These are phyloP conservation scores for Dicroscelio sp. DNA, from an alignment of 2,888 invertebrate species.

Conservation along the genomic window DNA sequence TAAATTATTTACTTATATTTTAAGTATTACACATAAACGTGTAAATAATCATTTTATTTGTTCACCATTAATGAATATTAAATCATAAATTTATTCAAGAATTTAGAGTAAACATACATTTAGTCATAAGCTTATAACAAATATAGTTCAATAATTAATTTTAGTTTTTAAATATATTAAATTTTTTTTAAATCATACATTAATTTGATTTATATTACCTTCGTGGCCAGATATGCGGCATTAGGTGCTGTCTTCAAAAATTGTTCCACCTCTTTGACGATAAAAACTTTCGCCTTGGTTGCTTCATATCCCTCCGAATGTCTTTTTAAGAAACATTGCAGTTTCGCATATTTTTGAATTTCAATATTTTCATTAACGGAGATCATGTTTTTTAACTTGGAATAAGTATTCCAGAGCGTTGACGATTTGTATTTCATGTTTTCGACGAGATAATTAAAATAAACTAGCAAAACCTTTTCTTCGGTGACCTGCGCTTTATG, in stretches of 20 bases:
- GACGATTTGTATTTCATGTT: slow-evolving; percentile 72
- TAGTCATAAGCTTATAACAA: background rate
- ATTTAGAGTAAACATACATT: no score
- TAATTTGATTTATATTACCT: slow-evolving; percentile 16
- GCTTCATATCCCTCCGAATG: slow-evolving; percentile 76
- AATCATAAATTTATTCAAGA: no score
- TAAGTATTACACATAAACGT: no score
- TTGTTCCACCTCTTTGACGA: background rate
- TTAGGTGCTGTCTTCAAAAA: slow-evolving; percentile 30
- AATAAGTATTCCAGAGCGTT: slow-evolving; percentile 80
- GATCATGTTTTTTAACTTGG: slow-evolving; percentile 81
- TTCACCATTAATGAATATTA: no score
- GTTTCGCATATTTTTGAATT: slow-evolving; percentile 71
- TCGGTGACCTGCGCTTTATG: background rate
- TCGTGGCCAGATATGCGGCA: slow-evolving; percentile 13
- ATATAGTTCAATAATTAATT: background rate
- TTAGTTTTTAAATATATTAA: background rate
- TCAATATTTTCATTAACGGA: slow-evolving; percentile 73
- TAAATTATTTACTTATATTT: no score
- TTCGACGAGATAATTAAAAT: slow-evolving; percentile 79
- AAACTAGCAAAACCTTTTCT: slow-evolving; percentile 26
- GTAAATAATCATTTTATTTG: no score
- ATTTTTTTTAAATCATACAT: background rate
- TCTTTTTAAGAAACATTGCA: slow-evolving; percentile 59
- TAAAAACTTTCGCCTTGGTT: slow-evolving; percentile 22